A percentile compares a stretch with the other conserved stretches of the same genome.
Evolutionary conservation across 2,888 invertebrate species (phyloP).

Genomic region (Nymphalis urticae): DNA sequence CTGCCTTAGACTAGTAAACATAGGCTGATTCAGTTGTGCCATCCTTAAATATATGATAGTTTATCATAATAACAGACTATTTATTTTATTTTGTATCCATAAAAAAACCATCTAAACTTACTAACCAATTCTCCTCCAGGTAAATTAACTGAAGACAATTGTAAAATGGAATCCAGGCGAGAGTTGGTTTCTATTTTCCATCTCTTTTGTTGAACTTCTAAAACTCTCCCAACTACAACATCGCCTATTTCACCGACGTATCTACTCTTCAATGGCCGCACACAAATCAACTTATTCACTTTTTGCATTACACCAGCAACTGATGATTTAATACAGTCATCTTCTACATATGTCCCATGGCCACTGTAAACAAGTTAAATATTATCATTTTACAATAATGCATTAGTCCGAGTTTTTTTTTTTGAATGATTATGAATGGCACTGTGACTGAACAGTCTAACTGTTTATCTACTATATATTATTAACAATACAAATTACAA

Average conservation of each 20-base stretch:
- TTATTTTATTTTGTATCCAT: not conserved
- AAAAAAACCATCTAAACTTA: not conserved
- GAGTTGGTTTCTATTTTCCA: slow-evolving; percentile 98
- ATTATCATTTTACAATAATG: too few species aligned
- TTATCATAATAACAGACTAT: too few species aligned
- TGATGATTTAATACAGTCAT: slow-evolving; percentile 92
- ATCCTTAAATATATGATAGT: too few species aligned
- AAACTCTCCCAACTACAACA: slow-evolving; percentile 96
- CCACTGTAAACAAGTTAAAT: slow-evolving; percentile 83
- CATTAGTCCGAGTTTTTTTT: too few species aligned
- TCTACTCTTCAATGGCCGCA: slow-evolving; percentile 94
- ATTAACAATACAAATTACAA: too few species aligned
- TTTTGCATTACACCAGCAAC: slow-evolving; percentile 97
- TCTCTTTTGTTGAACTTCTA: slow-evolving; percentile 95
- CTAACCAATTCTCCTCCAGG: slow-evolving; percentile 97
- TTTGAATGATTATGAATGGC: too few species aligned
- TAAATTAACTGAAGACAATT: slow-evolving; percentile 96
- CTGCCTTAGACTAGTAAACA: too few species aligned
- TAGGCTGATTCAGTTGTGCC: too few species aligned
- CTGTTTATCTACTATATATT: not conserved
- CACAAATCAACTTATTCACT: slow-evolving; percentile 96
- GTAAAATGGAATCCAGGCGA: slow-evolving; percentile 91
- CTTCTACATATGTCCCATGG: slow-evolving; percentile 96
- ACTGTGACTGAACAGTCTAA: too few species aligned
- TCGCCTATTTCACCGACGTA: slow-evolving; percentile 98